Conservation (phyloP, 2,113 vertebrate species). For the Deroptyus accipitrinus region DNA sequence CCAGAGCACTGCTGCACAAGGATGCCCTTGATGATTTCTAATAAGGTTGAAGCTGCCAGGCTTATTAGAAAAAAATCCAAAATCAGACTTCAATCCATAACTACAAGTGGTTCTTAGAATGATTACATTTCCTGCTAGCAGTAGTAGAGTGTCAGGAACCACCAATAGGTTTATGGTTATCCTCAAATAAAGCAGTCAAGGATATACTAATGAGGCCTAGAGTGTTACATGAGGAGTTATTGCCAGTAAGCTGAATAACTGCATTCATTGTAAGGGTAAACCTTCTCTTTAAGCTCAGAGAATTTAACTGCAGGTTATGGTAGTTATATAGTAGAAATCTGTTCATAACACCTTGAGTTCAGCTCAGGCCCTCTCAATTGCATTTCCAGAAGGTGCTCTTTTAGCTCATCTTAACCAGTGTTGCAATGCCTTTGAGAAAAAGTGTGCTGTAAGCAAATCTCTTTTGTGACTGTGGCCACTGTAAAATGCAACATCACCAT, state of each 20-base stretch:
- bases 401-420: background rate
- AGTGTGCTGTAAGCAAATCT: background rate
- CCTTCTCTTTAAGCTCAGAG: background rate
- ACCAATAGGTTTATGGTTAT: background rate
- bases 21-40: background rate
- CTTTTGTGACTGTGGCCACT: background rate
- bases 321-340: background rate
- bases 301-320: background rate
- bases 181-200: background rate
- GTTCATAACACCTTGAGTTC: background rate
- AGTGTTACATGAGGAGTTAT: background rate
- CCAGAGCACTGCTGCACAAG: background rate
- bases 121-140: background rate
- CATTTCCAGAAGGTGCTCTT: background rate
- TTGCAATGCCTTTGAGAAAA: background rate
- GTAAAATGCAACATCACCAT: background rate
- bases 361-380: background rate
- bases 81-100: background rate
- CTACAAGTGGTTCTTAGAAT: background rate
- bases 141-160: background rate
- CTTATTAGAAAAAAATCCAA: background rate
- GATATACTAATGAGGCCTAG: background rate
- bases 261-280: background rate
- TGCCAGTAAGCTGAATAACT: background rate
- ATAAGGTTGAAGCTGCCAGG: background rate